These are phyloP conservation scores for Alces alces DNA, from an alignment of 2,113 vertebrate genomes.

Conservation along the genomic window DNA sequence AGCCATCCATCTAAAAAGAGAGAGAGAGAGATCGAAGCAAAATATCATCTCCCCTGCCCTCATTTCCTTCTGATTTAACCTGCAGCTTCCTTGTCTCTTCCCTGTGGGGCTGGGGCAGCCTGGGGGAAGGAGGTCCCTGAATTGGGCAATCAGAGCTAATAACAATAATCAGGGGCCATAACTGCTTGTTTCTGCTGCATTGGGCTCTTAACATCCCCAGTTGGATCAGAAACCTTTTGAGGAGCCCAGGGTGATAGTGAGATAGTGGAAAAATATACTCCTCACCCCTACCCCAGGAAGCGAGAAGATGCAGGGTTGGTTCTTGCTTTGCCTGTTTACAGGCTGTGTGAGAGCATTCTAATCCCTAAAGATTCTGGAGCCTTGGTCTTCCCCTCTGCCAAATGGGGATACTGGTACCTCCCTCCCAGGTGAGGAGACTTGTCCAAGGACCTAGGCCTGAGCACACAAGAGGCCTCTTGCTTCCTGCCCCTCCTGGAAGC, in stretches of 20 bases:
- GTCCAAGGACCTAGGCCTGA: neutral
- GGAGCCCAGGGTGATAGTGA: neutral
- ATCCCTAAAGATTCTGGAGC: neutral
- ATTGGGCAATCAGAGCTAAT: neutral
- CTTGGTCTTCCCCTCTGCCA: neutral
- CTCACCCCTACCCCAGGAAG: neutral
- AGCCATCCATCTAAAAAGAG: neutral
- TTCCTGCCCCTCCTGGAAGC: neutral
- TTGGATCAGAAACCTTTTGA: neutral
- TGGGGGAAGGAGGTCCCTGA: neutral
- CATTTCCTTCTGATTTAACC: neutral
- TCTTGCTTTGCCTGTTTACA: neutral
- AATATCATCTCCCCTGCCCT: neutral
- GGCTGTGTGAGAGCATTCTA: neutral
- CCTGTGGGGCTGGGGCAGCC: neutral
- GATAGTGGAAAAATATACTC: neutral
- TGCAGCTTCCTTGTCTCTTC: neutral
- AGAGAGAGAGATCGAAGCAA: neutral
- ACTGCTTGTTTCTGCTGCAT: neutral
- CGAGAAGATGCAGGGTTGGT: neutral
- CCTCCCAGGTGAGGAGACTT: neutral
- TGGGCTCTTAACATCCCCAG: neutral
- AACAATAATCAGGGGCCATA: neutral
- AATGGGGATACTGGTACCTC: neutral
- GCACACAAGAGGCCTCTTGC: neutral